A percentile compares a stretch with the other conserved stretches of the same genome.
Conservation (phyloP, 2,888 invertebrate genomes). For the Leucoma salicis region DNA sequence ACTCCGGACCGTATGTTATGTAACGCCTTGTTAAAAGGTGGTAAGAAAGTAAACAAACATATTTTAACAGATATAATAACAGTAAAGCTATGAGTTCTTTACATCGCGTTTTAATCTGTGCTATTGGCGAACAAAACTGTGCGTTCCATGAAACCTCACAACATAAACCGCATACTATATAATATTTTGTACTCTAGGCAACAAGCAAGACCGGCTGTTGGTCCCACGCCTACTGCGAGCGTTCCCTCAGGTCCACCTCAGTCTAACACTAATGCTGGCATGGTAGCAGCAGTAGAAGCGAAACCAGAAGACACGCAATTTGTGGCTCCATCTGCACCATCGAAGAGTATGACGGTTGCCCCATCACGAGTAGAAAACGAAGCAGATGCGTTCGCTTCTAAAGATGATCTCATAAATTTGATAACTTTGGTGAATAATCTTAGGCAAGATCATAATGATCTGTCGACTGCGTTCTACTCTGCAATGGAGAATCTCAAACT, state of each 20-base stretch:
- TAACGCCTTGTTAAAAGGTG: too few relatives aligned
- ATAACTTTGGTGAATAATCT: constrained; percentile 33
- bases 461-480: constrained; percentile 34
- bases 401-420: constrained; percentile 10
- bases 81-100: too few relatives aligned
- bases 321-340: not conserved
- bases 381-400: not conserved
- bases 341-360: not conserved
- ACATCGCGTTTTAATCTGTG: too few relatives aligned
- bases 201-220: not conserved
- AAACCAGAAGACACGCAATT: too few relatives aligned
- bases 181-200: not conserved
- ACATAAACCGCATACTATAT: too few relatives aligned
- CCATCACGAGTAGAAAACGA: not conserved
- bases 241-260: not conserved
- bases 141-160: too few relatives aligned
- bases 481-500: constrained; percentile 3
- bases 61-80: too few relatives aligned
- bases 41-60: too few relatives aligned
- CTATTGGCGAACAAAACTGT: too few relatives aligned
- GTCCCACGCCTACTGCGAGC: not conserved
- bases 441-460: constrained; percentile 43
- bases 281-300: not conserved
- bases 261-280: not conserved
- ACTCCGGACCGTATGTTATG: too few relatives aligned